Evolutionary conservation across 2,113 vertebrate genomes (phyloP), one percentile per base, ranked within the genome.

Genomic region (Gobio gobio): DNA sequence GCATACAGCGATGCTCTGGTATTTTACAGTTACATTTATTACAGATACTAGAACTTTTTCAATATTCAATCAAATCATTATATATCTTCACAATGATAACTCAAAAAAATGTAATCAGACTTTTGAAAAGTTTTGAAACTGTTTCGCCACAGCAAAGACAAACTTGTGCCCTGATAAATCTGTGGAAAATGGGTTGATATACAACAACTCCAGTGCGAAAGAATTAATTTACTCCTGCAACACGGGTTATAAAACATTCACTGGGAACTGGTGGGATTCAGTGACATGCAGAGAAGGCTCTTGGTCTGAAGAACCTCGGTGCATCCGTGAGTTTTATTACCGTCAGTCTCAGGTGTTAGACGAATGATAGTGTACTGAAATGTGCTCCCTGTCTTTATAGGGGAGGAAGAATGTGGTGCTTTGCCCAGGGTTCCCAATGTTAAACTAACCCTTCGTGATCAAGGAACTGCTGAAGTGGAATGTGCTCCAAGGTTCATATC

Each of bases 121-220:
- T 7, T 56, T 56, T 74, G 9, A 47, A 9, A 1, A 1, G 16
- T 16, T 2, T 56, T 58, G 4, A n/a, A 36, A 36, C 33, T 3
- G 18, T 7, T 79, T 24, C 2, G 12, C 24, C 12, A 9, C 77
- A 78, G 56, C 0, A 78, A 78, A 24, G 22, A 2, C 4, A 43
- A 14, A 6, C 0, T 9, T 1, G n/a, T 78, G 75, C 51, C 8
- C 0, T 22, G 10, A 4, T 7, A 2, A 1, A n/a, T 1, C 0
- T 3, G 1, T 79, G 10, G 3, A 45, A 61, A 43, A 63, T 0
- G 77, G 56, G 12, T 79, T 61, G 5, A 54, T 1, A 76, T 0
- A 20, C 24, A 40, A 0, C 1, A 0, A 2, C 2, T 0, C 10
- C 2, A 24, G 13, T 1, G n/a, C 61, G 1, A 1, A 43, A 43